Evolutionary conservation across 30 jellyfish, hydroid and myxozoan genomes (phyloP).

Genomic region (Chrysaora quinquecirrha): DNA sequence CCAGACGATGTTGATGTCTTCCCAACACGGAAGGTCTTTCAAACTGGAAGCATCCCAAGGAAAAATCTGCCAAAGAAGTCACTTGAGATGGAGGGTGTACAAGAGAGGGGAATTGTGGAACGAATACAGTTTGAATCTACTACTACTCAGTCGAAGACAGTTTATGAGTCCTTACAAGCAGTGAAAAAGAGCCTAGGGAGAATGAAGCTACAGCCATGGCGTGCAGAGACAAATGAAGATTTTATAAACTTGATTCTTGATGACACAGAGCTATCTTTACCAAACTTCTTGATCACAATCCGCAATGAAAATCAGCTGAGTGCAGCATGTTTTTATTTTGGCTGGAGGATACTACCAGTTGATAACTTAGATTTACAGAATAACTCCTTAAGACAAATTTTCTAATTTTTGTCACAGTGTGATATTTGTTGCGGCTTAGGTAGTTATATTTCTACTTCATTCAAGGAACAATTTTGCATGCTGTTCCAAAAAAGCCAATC

Average conservation of each 20-base stretch:
- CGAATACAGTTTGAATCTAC: no score
- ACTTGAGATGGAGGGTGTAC: neutral
- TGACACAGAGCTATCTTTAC: no score
- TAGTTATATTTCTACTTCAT: neutral
- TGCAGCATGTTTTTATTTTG: neutral
- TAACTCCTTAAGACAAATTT: neutral
- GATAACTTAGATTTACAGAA: neutral
- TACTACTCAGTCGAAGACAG: no score
- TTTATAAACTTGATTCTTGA: no score
- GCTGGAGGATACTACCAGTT: neutral
- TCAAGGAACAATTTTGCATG: neutral
- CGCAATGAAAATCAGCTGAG: neutral
- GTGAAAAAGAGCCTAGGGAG: no score
- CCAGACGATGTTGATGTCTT: conserved; percentile 14
- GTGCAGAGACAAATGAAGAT: no score
- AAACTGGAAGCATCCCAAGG: conserved; percentile 1
- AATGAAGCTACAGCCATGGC: no score
- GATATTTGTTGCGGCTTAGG: neutral
- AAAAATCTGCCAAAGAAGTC: conserved; percentile 14
- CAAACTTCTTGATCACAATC: no score
- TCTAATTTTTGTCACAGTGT: neutral
- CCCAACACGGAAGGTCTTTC: conserved; percentile 7
- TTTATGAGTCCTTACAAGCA: no score
- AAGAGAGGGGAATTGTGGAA: no score
- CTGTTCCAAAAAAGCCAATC: neutral